phyloP scores from a whole-genome alignment of 2,888 invertebrate genomes.

The Melanophora roralis region DNA sequence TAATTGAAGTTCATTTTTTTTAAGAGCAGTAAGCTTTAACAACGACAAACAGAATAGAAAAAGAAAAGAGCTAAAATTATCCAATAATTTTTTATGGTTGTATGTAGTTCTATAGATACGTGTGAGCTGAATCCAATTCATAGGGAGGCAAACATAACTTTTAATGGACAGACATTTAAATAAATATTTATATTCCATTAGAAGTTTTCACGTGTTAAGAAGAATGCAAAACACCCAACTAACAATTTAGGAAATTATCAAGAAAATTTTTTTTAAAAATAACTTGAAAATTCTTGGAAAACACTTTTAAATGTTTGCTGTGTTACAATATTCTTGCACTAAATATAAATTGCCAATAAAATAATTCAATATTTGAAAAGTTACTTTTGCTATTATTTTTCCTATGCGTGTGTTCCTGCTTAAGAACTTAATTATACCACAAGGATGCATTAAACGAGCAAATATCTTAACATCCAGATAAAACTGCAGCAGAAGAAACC shows the following conservation, averaged over 20 bases:
- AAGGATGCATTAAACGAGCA: slow-evolving; percentile 57
- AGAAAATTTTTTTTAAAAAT: not conserved
- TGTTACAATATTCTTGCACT: not conserved
- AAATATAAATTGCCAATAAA: not conserved
- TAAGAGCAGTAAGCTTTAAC: not conserved
- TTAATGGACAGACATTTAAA: not conserved
- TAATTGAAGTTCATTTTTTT: slow-evolving; percentile 34
- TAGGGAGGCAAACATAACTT: not conserved
- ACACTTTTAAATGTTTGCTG: not conserved
- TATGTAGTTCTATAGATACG: not conserved
- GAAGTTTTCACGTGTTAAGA: not conserved
- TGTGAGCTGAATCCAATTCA: not conserved
- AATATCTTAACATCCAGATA: slow-evolving; percentile 40
- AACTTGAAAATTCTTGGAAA: no score
- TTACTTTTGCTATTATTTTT: not conserved
- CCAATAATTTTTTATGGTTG: slow-evolving; percentile 46
- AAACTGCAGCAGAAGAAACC: slow-evolving; percentile 16
- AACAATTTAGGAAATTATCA: no score
- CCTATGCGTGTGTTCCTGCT: slow-evolving; percentile 14
- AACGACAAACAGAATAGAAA: not conserved
- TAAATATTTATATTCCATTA: not conserved
- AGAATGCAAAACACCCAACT: not conserved
- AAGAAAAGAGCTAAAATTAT: slow-evolving; percentile 5
- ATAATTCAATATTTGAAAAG: slow-evolving; percentile 7
- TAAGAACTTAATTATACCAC: slow-evolving; percentile 60